A percentile compares a stretch with the other conserved stretches of the same genome.
phyloP scores from a whole-genome alignment of 1,140 invertebrate species.

The Lepidurus couesii region DNA sequence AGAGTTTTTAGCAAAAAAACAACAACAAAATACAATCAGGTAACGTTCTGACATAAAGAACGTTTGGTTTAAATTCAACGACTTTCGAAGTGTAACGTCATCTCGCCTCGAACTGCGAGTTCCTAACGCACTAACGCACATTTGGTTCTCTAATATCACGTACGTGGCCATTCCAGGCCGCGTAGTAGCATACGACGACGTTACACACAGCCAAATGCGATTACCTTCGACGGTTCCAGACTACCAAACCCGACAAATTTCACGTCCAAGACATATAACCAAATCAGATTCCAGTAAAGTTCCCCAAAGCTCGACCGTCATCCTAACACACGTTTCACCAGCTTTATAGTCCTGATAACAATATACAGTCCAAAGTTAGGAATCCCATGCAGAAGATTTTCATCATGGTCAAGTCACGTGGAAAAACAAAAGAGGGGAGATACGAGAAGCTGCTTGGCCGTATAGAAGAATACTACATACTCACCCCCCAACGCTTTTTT shows the following conservation, averaged over 20 bases:
- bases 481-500: too few species aligned
- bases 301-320: neutral
- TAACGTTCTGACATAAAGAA: too few species aligned
- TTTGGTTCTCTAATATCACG: neutral
- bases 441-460: neutral
- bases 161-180: neutral
- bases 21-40: too few species aligned
- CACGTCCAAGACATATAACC: constrained; percentile 1
- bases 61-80: too few species aligned
- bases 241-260: neutral
- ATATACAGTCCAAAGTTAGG: neutral
- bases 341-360: constrained; percentile 19
- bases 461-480: too few species aligned
- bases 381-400: neutral
- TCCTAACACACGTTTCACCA: constrained; percentile 3
- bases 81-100: too few species aligned
- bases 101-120: too few species aligned
- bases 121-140: neutral
- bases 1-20: too few species aligned
- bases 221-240: neutral
- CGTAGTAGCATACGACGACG: constrained; percentile 2
- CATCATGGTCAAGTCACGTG: constrained; percentile 21
- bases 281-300: constrained; percentile 15
- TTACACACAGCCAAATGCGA: neutral
- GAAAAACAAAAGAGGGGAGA: constrained; percentile 22